Evolutionary conservation across 1,140 invertebrate species (phyloP), one percentile per base, ranked within the genome.

Genomic region (Psilanteris sp.): DNA sequence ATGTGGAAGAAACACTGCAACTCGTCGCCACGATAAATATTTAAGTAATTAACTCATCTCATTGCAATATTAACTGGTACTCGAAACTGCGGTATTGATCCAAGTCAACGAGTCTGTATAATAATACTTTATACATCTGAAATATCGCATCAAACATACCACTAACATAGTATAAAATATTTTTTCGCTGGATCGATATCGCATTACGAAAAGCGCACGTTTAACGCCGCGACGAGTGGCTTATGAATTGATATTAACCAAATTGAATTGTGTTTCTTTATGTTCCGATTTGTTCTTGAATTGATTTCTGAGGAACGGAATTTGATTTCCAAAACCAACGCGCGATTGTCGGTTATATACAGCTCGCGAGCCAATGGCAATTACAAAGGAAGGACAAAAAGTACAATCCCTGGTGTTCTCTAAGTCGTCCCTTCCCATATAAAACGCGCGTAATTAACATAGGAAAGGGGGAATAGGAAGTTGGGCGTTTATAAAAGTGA

Each of bases 131-230:
- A 61, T 52, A 70, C 54, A 70, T 61, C 54, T 52, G 54, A 50
- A 67, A 70, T 46, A 61, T 43, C 43, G 34, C 22, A 11, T 48
- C 6, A 57, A 48, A 39, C 26, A 43, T 14, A n/a, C n/a, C 37
- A 44, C 13, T 36, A 70, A 70, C 54, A 34, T 61, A 15, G 44
- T 70, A 70, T 70, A 70, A 70, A 70, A 70, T 70, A 61, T 70
- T 50, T 59, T 26, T 50, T 29, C 14, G 32, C 14, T 52, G 37
- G 54, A 50, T 3, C 13, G 13, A 32, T 44, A 26, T 18, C 32
- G 27, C 13, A 29, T 24, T 16, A 46, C 61, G 43, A 62, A n/a
- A n/a, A n/a, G n/a, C n/a, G n/a, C 9, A 13, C 15, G 4, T 18
- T 34, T 48, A 48, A 41, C 26, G 16, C n/a, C 4, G 36, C 15